Base-by-base conservation (phyloP, 2,113 vertebrate species). In the Talpa occidentalis region DNA sequence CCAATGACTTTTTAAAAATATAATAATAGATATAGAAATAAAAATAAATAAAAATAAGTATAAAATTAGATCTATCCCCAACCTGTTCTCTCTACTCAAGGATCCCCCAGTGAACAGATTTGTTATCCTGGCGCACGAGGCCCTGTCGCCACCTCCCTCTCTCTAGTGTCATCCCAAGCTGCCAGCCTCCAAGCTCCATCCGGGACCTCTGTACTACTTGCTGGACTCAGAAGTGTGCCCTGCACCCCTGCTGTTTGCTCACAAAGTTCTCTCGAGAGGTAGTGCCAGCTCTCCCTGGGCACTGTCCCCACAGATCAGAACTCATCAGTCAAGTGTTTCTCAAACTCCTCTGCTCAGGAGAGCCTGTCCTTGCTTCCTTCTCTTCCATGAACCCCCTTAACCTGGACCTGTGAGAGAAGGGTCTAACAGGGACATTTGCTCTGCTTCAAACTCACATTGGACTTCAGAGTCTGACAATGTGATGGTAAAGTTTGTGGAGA, bases 91-190 rank as follows among this genome's bases (percentile, higher is more conserved):
- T 86, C 21, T 2, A 5, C 16, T 47, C 64, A 28, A 40, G 21
- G n/a, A 17, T 66, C 74, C 11, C 42, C 21, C 22, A 14, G 21
- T 60, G 64, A 60, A 40, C 32, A 24, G 54, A 40, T 35, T 35
- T 35, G 47, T 17, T 28, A 64, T 40, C 52, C 35, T 30, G 35
- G 42, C 16, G 40, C n/a, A 77, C 0, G 0, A 79, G 54, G 66
- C 35, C 22, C 5, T 28, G 10, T 22, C 32, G 3, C 2, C 37
- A 52, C 19, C 10, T n/a, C 37, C 1, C 14, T 19, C 72, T 47
- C 69, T 32, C 6, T 32, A 10, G 1, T 0, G 8, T 56, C 3
- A 0, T 30, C 24, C 7, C 17, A 28, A n/a, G 7, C 37, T 42
- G 37, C 60, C 19, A 2, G 49, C 91, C 22, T 49, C n/a, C 2